Conservation (phyloP, 2,888 invertebrate species). For the Adineta ricciae region DNA sequence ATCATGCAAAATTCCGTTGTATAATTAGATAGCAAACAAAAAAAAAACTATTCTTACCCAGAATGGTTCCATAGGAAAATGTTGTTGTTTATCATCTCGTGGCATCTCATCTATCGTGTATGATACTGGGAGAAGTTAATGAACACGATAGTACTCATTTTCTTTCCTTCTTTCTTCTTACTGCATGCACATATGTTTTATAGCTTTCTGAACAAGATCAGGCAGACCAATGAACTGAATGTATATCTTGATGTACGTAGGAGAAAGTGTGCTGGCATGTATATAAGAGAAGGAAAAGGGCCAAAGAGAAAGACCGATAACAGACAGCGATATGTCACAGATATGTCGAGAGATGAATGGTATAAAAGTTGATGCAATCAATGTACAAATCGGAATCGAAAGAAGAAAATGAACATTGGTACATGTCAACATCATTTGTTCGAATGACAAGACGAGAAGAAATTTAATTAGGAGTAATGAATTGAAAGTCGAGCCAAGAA, state of each 20-base stretch:
- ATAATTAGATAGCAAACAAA: background rate
- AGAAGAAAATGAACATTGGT: background rate
- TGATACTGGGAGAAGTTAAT: background rate
- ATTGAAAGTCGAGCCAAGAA: no score
- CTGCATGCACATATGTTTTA: background rate
- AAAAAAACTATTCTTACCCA: background rate
- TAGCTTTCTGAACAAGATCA: conserved; percentile 3
- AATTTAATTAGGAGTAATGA: no score
- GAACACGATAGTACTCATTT: background rate
- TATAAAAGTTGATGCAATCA: background rate
- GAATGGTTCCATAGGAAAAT: background rate
- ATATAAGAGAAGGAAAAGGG: background rate
- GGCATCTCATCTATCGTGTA: background rate
- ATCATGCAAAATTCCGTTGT: background rate
- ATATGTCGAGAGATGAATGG: background rate
- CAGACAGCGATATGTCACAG: background rate
- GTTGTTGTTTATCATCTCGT: background rate
- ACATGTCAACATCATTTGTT: background rate
- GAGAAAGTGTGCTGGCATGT: background rate
- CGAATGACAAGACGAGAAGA: background rate
- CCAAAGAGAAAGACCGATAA: background rate
- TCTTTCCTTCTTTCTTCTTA: background rate
- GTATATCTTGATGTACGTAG: background rate
- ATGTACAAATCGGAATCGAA: background rate
- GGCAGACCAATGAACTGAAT: background rate